Evolutionary conservation across 2,113 vertebrate species (phyloP).

Genomic region (Enhydra lutris): DNA sequence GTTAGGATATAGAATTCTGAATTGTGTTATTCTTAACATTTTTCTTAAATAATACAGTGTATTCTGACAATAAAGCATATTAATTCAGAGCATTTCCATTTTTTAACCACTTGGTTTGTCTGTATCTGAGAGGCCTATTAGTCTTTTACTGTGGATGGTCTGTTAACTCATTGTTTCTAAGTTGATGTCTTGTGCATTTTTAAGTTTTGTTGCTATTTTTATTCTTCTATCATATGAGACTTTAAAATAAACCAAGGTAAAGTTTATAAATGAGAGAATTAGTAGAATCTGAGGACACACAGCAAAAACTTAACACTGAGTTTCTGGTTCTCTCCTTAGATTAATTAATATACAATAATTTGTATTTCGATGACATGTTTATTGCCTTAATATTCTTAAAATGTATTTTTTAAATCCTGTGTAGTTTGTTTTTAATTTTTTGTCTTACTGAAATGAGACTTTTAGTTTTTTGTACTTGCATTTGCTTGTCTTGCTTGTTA

Average conservation of each 20-base stretch:
- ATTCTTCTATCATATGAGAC: neutral
- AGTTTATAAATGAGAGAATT: neutral
- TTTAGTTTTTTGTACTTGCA: neutral
- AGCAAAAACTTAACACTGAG: neutral
- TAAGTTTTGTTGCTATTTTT: neutral
- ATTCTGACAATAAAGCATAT: neutral
- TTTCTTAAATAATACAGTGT: neutral
- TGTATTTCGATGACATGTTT: neutral
- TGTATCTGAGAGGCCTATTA: neutral
- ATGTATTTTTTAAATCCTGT: neutral
- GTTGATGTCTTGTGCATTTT: neutral
- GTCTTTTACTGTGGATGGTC: neutral
- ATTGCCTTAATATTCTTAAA: neutral
- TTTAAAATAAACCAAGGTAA: neutral
- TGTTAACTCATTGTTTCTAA: neutral
- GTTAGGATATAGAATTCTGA: neutral
- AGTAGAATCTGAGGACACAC: neutral
- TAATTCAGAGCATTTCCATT: neutral
- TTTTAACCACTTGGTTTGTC: neutral
- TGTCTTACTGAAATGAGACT: neutral
- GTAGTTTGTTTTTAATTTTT: neutral
- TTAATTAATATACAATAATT: neutral
- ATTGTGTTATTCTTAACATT: neutral
- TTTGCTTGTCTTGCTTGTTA: neutral
- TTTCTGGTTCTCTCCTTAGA: neutral